Conservation (phyloP, 2,113 vertebrate species). For the Pica pica region DNA sequence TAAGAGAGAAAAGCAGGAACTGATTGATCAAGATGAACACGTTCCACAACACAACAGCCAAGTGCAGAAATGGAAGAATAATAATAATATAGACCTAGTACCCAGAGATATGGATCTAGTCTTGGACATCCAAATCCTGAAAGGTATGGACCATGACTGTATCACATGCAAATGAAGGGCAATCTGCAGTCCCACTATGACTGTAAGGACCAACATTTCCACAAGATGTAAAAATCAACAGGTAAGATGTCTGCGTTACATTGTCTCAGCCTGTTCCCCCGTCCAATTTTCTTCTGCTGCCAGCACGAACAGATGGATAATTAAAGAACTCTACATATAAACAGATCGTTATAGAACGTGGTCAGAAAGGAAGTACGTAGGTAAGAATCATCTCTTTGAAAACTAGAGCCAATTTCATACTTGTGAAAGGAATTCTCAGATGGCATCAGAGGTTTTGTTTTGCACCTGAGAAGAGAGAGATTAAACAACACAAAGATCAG, state of each 20-base stretch:
- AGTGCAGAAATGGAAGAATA: neutral
- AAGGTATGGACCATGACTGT: neutral
- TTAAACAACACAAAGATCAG: neutral
- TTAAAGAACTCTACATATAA: neutral
- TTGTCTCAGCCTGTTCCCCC: constrained; percentile 5
- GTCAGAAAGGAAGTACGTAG: neutral
- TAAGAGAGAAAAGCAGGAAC: neutral
- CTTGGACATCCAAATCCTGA: neutral
- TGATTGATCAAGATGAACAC: neutral
- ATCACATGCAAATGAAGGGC: neutral
- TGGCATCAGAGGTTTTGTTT: neutral
- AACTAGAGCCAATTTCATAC: neutral
- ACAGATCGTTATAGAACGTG: neutral
- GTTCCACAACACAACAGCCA: neutral
- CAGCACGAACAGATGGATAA: constrained; percentile 35
- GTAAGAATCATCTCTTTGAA: neutral
- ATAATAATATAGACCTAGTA: neutral
- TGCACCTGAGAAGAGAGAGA: neutral
- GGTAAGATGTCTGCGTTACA: neutral
- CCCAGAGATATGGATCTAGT: neutral
- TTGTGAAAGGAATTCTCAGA: neutral
- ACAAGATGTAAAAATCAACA: neutral
- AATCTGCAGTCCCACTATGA: neutral
- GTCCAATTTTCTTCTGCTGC: neutral
- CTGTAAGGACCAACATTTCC: neutral